Conservation (phyloP, 2,113 vertebrate species). For the Syngnathus floridae region DNA sequence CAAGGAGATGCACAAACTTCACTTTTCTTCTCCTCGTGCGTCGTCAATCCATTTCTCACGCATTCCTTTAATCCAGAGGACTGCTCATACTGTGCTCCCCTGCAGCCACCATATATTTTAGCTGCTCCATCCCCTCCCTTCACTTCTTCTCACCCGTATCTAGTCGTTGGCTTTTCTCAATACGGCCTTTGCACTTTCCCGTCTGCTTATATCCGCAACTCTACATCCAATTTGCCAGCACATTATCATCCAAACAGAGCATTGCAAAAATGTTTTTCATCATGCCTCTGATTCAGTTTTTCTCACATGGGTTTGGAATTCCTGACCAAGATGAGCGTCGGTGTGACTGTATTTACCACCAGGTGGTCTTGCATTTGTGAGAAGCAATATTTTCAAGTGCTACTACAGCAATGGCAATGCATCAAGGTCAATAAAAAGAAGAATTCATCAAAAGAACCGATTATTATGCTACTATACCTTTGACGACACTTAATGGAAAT, state of each 20-base stretch:
- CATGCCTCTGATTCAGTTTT: neutral
- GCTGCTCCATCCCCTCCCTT: conserved; percentile 38
- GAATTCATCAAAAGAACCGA: neutral
- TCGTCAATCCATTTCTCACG: conserved; percentile 50
- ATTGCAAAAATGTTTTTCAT: conserved; percentile 10
- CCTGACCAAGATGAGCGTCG: neutral
- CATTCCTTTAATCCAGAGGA: conserved; percentile 59
- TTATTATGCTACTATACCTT: neutral
- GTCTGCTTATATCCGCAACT: conserved; percentile 14
- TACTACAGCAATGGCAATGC: neutral
- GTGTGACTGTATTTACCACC: neutral
- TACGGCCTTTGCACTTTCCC: neutral
- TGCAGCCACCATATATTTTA: conserved; percentile 61
- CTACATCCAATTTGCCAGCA: conserved; percentile 8
- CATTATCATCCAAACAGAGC: conserved; percentile 33
- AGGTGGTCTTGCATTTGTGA: neutral
- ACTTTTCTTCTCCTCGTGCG: conserved; percentile 30
- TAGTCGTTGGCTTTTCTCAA: conserved; percentile 2
- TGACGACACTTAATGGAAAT: too few species aligned
- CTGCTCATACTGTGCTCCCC: conserved; percentile 53
- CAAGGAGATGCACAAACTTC: conserved; percentile 54
- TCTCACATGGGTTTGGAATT: neutral
- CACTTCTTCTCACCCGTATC: conserved; percentile 15
- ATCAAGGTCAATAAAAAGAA: neutral
- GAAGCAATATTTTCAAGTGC: neutral